Conservation (phyloP, 2,797 vertebrate genomes). For the Parambassis ranga region DNA sequence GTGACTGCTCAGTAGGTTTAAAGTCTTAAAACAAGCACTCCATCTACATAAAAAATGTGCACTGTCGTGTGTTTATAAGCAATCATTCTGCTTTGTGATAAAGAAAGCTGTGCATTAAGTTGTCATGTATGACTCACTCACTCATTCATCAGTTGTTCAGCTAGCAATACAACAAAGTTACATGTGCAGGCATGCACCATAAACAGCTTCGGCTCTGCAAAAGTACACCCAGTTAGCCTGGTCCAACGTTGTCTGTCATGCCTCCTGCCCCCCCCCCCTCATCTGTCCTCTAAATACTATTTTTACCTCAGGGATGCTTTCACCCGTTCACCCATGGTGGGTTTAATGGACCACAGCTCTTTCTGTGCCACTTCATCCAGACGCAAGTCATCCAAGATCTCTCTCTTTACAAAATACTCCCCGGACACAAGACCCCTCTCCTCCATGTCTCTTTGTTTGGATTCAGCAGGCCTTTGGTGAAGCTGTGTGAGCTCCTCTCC, state of each 20-base stretch:
- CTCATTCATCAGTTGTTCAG: no score
- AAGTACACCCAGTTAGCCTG: no score
- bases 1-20: background rate
- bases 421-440: background rate
- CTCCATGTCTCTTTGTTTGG: conserved; percentile 15
- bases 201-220: no score
- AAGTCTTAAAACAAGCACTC: background rate
- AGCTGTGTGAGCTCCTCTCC: background rate
- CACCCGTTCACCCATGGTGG: conserved; percentile 44
- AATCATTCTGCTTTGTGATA: background rate
- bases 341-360: conserved; percentile 50
- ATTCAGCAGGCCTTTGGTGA: background rate
- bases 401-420: conserved; percentile 69
- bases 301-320: conserved; percentile 73
- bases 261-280: background rate
- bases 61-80: no score
- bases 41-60: no score
- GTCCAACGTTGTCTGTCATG: background rate
- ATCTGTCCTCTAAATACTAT: no score
- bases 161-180: no score
- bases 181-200: no score
- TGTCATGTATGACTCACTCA: background rate
- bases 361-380: conserved; percentile 82
- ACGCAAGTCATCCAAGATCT: conserved; percentile 78
- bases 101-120: no score